These are phyloP conservation scores for Orcinus orca DNA, from an alignment of 2,113 vertebrate genomes.

Conservation along the genomic window DNA sequence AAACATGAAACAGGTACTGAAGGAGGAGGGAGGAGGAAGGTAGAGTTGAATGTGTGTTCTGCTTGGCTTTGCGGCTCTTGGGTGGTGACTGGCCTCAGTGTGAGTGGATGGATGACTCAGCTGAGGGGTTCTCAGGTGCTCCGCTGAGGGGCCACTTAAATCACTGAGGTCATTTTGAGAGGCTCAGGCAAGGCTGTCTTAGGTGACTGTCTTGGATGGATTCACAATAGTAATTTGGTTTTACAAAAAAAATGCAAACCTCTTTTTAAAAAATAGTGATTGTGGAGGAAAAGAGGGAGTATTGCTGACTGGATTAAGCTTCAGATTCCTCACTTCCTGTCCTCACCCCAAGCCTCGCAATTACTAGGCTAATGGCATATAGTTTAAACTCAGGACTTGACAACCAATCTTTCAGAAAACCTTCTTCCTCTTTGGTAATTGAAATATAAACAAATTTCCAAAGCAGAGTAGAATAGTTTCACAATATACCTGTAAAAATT, in stretches of 20 bases:
- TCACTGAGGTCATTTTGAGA: conserved; percentile 8
- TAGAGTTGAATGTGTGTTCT: neutral
- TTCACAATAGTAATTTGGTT: neutral
- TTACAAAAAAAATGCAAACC: neutral
- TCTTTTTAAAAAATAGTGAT: neutral
- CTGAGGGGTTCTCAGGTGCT: neutral
- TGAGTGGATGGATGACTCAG: neutral
- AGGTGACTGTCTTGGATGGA: neutral
- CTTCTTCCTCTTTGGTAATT: neutral
- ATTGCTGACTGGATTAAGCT: neutral
- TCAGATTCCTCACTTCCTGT: neutral
- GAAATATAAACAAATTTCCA: conserved; percentile 19
- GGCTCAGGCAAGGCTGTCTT: neutral
- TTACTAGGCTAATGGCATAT: neutral
- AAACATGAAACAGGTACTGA: conserved; percentile 28
- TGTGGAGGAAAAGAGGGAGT: neutral
- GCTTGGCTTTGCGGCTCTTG: neutral
- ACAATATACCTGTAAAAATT: neutral
- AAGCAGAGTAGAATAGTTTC: neutral
- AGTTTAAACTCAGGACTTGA: neutral
- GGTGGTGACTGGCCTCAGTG: neutral
- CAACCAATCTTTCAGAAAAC: neutral
- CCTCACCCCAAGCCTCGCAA: neutral
- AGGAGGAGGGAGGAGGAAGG: neutral
- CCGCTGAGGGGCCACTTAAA: neutral